Conservation (phyloP, 2,888 invertebrate genomes). For the Aricia artaxerxes region DNA sequence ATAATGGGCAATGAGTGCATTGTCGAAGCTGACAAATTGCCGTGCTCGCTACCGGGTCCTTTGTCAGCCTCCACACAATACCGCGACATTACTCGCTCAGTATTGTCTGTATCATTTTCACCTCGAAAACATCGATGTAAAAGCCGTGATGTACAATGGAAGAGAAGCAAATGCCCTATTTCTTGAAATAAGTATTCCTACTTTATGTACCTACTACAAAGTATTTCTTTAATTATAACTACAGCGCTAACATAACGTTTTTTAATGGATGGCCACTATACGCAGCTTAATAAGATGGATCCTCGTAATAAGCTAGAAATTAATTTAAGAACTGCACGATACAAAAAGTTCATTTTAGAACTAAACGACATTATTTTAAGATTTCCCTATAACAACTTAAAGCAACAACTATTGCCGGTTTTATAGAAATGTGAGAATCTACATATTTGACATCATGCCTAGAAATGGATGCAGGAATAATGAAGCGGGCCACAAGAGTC, state of each 20-base stretch:
- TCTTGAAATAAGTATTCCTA: no score
- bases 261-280: no score
- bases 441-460: neutral
- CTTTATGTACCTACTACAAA: no score
- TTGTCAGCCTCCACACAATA: conserved; percentile 66
- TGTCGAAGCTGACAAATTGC: conserved; percentile 80
- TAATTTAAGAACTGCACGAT: neutral
- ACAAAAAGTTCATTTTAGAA: neutral
- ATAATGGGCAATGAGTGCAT: conserved; percentile 79
- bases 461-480: conserved; percentile 26
- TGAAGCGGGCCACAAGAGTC: conserved; percentile 53
- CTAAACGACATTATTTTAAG: neutral
- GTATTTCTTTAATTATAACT: no score
- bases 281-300: no score
- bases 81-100: conserved; percentile 60
- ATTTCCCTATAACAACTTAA: neutral
- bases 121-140: conserved; percentile 47
- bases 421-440: neutral
- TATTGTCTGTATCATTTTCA: conserved; percentile 77
- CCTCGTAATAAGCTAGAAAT: no score
- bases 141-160: neutral
- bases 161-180: neutral
- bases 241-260: no score
- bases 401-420: neutral
- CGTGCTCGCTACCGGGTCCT: conserved; percentile 61